Conservation (phyloP, 2,113 vertebrate species). For the Ptilorrhoa leucosticta region DNA sequence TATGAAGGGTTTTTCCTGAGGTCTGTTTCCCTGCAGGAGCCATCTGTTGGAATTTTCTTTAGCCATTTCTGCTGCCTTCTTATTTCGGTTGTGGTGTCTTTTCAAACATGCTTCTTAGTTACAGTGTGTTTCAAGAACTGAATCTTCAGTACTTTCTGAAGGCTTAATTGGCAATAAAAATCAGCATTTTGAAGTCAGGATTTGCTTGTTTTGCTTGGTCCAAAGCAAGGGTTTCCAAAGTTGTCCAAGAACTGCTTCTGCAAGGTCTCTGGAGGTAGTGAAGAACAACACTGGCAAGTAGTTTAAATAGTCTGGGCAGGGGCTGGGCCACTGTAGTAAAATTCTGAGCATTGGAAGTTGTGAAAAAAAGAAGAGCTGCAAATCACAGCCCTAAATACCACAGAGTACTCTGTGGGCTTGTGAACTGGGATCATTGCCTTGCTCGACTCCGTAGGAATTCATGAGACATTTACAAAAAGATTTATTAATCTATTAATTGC, state of each 20-base stretch:
- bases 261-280: background rate
- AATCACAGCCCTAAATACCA: background rate
- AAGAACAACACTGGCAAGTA: background rate
- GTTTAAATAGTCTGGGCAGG: background rate
- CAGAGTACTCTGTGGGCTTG: background rate
- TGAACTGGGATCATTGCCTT: background rate
- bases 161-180: background rate
- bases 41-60: background rate
- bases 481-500: conserved; percentile 17
- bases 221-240: background rate
- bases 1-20: background rate
- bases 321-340: background rate
- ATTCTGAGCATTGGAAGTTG: background rate
- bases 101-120: background rate
- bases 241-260: background rate
- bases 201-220: background rate
- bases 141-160: background rate
- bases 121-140: background rate
- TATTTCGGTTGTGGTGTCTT: background rate
- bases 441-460: background rate
- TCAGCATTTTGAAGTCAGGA: background rate
- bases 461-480: background rate
- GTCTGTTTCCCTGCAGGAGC: background rate
- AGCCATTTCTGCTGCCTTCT: background rate
- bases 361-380: background rate